Evolutionary conservation across 2,797 vertebrate species (phyloP).

Genomic region (Tarsius wallacei): DNA sequence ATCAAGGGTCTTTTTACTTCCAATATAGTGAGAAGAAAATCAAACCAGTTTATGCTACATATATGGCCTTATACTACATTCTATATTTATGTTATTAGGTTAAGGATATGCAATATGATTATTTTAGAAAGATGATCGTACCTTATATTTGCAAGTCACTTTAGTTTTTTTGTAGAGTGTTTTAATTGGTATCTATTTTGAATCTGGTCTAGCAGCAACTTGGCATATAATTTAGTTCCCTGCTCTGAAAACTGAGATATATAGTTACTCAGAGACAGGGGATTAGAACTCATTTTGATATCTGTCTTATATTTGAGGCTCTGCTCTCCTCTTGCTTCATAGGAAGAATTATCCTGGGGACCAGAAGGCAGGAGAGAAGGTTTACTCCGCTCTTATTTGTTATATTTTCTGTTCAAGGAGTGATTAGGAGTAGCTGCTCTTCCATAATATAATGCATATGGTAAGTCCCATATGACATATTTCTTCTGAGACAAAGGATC

Average conservation of each 20-base stretch:
- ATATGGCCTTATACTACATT: constrained; percentile 53
- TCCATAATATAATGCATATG: neutral
- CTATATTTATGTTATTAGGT: constrained; percentile 83
- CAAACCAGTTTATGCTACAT: constrained; percentile 79
- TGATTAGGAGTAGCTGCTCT: neutral
- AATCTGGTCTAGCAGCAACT: constrained; percentile 42
- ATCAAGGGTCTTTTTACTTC: constrained; percentile 77
- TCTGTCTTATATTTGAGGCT: constrained; percentile 25
- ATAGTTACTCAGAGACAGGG: neutral
- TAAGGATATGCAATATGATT: constrained; percentile 70
- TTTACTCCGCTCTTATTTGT: neutral
- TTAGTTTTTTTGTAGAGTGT: neutral
- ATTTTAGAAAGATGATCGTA: constrained; percentile 61
- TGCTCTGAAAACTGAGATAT: constrained; percentile 52
- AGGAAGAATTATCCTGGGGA: neutral
- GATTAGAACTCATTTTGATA: neutral
- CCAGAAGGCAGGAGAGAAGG: neutral
- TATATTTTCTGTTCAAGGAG: constrained; percentile 2
- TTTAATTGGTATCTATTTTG: constrained; percentile 69
- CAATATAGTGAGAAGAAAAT: constrained; percentile 78
- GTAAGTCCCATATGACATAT: neutral
- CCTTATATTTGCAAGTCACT: constrained; percentile 71
- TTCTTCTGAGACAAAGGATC: neutral
- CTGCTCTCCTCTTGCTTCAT: neutral
- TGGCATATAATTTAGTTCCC: constrained; percentile 54